Evolutionary conservation across 1,140 invertebrate species (phyloP).

Genomic region (Nephila pilipes): DNA sequence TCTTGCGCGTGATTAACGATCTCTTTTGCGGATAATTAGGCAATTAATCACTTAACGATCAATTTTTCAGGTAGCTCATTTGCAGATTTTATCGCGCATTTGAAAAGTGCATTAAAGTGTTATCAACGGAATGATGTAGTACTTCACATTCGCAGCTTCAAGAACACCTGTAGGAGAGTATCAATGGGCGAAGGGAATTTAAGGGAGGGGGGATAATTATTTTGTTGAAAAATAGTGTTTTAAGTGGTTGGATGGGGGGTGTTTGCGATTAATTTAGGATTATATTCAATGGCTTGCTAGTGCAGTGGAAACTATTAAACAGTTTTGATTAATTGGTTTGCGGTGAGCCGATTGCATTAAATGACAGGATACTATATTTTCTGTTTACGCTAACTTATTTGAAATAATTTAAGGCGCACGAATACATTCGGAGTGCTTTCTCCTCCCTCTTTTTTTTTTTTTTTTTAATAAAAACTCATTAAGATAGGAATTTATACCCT

Average conservation of each 20-base stretch:
- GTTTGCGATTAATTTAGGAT: not conserved
- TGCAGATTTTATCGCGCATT: slow-evolving; percentile 11
- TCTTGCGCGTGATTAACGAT: not conserved
- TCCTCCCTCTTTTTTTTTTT: too few species aligned
- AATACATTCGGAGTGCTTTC: too few species aligned
- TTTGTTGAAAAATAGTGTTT: not conserved
- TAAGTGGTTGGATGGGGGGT: not conserved
- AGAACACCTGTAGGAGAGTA: not conserved
- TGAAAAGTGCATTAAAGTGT: not conserved
- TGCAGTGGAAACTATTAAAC: not conserved
- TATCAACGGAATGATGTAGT: not conserved
- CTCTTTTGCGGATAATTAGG: not conserved
- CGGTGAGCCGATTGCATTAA: not conserved
- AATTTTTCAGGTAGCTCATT: slow-evolving; percentile 18
- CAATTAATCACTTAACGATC: not conserved
- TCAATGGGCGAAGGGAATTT: not conserved
- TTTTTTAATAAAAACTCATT: too few species aligned
- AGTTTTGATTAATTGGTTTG: not conserved
- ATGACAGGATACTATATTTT: too few species aligned
- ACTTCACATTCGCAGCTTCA: not conserved
- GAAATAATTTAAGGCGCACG: too few species aligned
- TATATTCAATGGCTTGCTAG: not conserved
- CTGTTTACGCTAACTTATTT: too few species aligned
- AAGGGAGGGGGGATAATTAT: not conserved
- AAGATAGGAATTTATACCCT: too few species aligned